These are phyloP conservation scores for Rhagophthalmus giganteus DNA, from an alignment of 2,888 invertebrate genomes.

Conservation along the genomic window DNA sequence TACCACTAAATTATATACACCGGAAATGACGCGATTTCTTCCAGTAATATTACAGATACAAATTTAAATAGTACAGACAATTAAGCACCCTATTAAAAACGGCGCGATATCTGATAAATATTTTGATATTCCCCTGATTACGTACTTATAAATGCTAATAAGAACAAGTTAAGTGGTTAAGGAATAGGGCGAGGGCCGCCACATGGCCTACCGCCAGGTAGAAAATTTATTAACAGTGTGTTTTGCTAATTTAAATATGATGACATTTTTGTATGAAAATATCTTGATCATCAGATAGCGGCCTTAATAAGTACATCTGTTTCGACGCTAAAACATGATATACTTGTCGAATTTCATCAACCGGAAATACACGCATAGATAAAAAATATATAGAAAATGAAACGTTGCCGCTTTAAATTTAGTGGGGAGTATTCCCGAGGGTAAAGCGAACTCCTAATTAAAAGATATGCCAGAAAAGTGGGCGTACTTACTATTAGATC, in stretches of 20 bases:
- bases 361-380: constrained; percentile 25
- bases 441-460: constrained; percentile 9
- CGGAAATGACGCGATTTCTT: constrained; percentile 48
- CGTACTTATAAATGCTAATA: constrained; percentile 29
- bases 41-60: constrained; percentile 34
- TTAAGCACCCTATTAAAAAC: constrained; percentile 51
- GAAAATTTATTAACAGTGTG: constrained; percentile 30
- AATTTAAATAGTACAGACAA: constrained; percentile 50
- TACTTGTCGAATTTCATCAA: constrained; percentile 26
- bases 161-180: constrained; percentile 18
- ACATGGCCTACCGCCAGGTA: constrained; percentile 15
- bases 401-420: constrained; percentile 5
- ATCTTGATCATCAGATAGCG: constrained; percentile 24
- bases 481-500: constrained; percentile 14
- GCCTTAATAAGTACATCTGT: constrained; percentile 31
- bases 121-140: constrained; percentile 40
- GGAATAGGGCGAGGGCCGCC: constrained; percentile 10
- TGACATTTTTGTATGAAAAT: constrained; percentile 36
- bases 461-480: constrained; percentile 11
- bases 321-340: constrained; percentile 24
- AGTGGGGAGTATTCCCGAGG: constrained; percentile 13
- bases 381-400: no score
- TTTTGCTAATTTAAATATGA: constrained; percentile 43
- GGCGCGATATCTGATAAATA: constrained; percentile 44
- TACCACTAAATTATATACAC: constrained; percentile 40